Conservation (phyloP, 92 coral and sea anemone species). For the Anthopleura xanthogrammica region DNA sequence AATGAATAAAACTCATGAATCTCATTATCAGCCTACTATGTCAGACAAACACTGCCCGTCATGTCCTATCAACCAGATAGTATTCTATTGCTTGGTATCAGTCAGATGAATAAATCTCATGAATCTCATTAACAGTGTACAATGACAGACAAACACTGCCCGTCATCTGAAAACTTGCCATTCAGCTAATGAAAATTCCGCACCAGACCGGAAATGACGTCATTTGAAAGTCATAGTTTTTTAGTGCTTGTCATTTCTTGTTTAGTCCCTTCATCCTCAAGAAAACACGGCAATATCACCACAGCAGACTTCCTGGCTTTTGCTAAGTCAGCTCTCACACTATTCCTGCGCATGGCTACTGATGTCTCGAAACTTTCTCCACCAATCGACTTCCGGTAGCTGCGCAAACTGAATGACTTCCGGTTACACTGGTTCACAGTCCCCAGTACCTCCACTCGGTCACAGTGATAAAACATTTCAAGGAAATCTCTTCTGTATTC, state of each 20-base stretch:
- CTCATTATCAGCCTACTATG: too few relatives aligned
- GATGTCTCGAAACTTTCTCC: constrained; percentile 3
- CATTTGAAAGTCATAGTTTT: too few relatives aligned
- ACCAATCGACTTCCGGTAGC: constrained; percentile 24
- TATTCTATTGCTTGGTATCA: too few relatives aligned
- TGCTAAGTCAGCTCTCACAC: background rate
- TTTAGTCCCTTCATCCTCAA: background rate
- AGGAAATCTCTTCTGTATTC: constrained; percentile 63
- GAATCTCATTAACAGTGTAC: too few relatives aligned
- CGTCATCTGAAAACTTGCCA: too few relatives aligned
- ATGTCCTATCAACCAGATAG: too few relatives aligned
- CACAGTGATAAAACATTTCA: constrained; percentile 31
- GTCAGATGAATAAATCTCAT: too few relatives aligned
- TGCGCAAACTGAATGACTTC: constrained; percentile 20
- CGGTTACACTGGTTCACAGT: background rate
- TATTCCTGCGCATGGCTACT: background rate
- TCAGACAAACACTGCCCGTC: too few relatives aligned
- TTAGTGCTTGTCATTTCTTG: background rate
- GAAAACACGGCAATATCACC: background rate
- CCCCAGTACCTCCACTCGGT: constrained; percentile 21
- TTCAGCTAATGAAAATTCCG: too few relatives aligned
- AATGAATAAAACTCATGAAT: too few relatives aligned
- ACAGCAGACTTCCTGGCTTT: background rate
- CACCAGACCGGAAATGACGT: too few relatives aligned
- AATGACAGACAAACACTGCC: too few relatives aligned